phyloP scores from a whole-genome alignment of 2,797 vertebrate genomes.

The Oceanodroma leucorhoa region DNA sequence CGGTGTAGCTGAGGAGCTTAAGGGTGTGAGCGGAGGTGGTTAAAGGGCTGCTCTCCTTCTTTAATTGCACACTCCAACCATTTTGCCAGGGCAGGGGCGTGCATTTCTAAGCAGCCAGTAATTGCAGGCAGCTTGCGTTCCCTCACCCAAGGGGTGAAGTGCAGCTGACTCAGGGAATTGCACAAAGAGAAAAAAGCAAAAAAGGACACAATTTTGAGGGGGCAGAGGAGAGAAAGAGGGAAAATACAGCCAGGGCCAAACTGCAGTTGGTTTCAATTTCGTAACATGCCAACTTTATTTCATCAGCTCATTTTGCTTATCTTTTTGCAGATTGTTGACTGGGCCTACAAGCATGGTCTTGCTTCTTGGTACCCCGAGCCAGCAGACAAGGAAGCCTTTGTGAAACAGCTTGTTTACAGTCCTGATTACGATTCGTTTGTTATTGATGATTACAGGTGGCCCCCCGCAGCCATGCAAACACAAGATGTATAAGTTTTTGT shows the following conservation, averaged over 20 bases:
- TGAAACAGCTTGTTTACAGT: conserved; percentile 88
- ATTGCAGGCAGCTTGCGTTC: neutral
- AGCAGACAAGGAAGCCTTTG: conserved; percentile 94
- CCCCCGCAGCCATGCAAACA: conserved; percentile 84
- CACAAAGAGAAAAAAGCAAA: neutral
- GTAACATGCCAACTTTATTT: rapidly evolving
- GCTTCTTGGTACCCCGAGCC: conserved; percentile 94
- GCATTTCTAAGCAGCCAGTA: neutral
- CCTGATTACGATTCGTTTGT: conserved; percentile 92
- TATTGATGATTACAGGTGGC: conserved; percentile 91
- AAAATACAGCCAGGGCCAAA: neutral
- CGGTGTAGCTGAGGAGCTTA: rapidly evolving
- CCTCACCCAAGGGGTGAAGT: neutral
- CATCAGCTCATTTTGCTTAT: conserved; percentile 9
- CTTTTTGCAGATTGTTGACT: conserved; percentile 84
- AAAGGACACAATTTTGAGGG: neutral
- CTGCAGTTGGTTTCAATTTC: neutral
- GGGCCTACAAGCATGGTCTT: conserved; percentile 88
- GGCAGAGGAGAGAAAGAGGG: neutral
- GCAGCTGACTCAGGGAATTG: neutral
- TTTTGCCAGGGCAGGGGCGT: neutral
- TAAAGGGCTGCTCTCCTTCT: neutral
- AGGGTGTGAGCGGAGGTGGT: neutral
- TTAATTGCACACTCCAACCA: neutral
- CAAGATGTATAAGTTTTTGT: conserved; percentile 82